phyloP scores from a whole-genome alignment of 1,140 invertebrate species.

The Dendrolimus punctatus region DNA sequence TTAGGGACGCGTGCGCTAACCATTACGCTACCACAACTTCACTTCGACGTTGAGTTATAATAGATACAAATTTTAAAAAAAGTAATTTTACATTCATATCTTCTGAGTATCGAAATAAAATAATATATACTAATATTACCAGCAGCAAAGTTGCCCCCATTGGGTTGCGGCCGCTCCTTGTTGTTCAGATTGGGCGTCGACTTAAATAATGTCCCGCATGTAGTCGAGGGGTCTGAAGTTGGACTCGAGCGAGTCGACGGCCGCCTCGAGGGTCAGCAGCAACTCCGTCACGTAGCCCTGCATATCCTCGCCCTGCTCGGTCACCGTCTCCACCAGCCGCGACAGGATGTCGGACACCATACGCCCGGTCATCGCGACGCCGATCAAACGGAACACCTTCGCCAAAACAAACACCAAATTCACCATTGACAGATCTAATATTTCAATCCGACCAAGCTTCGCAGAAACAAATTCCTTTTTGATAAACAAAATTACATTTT shows the following conservation, averaged over 20 bases:
- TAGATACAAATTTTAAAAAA: too few species aligned
- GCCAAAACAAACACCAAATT: conserved; percentile 2
- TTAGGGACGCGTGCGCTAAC: too few species aligned
- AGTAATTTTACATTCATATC: too few species aligned
- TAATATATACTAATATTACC: too few species aligned
- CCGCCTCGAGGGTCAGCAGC: conserved; percentile 94
- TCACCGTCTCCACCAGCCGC: conserved; percentile 96
- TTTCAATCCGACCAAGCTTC: too few species aligned
- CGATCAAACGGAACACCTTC: conserved; percentile 89
- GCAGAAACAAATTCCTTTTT: too few species aligned
- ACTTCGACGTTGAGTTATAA: too few species aligned
- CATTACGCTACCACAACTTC: too few species aligned
- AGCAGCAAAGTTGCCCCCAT: conserved; percentile 63
- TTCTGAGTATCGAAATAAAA: too few species aligned
- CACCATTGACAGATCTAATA: not conserved
- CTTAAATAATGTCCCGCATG: conserved; percentile 95
- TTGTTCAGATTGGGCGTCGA: conserved; percentile 96
- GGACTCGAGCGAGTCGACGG: conserved; percentile 92
- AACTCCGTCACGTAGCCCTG: conserved; percentile 98
- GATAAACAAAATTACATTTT: not conserved
- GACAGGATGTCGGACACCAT: conserved; percentile 97
- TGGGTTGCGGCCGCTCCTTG: conserved; percentile 76
- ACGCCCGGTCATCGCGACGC: conserved; percentile 93
- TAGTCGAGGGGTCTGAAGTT: conserved; percentile 90
- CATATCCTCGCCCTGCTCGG: conserved; percentile 99